A percentile compares a stretch with the other conserved stretches of the same genome.
These are phyloP conservation scores for Setophaga petechia DNA, from an alignment of 2,113 vertebrate species.

Conservation along the genomic window DNA sequence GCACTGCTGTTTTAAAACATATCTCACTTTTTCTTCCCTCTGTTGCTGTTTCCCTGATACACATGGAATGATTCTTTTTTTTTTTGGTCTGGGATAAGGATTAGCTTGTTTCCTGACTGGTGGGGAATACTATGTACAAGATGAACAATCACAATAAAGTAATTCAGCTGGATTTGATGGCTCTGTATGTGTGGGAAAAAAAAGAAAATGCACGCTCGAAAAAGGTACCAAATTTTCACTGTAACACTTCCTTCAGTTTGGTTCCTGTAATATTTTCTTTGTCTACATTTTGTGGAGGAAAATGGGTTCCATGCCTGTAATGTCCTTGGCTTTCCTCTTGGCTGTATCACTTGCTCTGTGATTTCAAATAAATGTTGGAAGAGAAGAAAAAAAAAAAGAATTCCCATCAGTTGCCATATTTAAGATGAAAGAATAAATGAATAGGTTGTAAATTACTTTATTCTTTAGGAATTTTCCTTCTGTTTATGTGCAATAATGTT, in stretches of 20 bases:
- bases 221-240: background rate
- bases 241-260: background rate
- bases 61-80: background rate
- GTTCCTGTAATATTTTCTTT: background rate
- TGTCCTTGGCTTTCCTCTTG: background rate
- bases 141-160: background rate
- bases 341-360: background rate
- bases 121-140: background rate
- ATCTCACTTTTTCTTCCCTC: background rate
- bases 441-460: conserved; percentile 71
- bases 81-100: background rate
- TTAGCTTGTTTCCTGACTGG: background rate
- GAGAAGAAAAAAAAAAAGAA: background rate
- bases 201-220: background rate
- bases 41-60: background rate
- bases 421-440: conserved; percentile 68
- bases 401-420: conserved; percentile 62
- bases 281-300: background rate
- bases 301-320: background rate
- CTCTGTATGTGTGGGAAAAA: background rate
- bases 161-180: background rate
- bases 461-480: conserved; percentile 64
- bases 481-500: conserved; percentile 78
- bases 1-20: background rate
- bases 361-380: conserved; percentile 54